These are phyloP conservation scores for Byasa hedistus DNA, from an alignment of 2,888 invertebrate genomes.

Conservation along the genomic window DNA sequence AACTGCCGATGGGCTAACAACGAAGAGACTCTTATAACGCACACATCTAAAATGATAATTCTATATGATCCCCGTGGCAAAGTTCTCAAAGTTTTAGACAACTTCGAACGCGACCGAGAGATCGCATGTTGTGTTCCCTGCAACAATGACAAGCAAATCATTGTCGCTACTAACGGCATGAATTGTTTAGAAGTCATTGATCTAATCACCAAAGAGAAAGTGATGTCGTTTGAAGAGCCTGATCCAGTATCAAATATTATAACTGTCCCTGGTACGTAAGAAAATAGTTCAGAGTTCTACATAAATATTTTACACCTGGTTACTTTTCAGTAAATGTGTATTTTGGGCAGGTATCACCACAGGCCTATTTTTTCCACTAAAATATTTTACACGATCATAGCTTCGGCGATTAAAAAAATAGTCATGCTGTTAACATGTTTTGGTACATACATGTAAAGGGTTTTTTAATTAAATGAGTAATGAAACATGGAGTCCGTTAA, in stretches of 20 bases:
- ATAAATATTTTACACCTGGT: no score
- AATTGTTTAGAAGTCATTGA: slow-evolving; percentile 57
- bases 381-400: no score
- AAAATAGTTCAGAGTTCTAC: neutral
- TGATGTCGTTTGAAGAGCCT: slow-evolving; percentile 56
- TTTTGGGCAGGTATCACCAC: no score
- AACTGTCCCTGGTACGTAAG: slow-evolving; percentile 60
- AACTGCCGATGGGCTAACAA: slow-evolving; percentile 67
- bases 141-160: slow-evolving; percentile 58
- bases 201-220: slow-evolving; percentile 53
- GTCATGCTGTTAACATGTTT: no score
- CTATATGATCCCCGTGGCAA: slow-evolving; percentile 57
- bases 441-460: no score
- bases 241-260: slow-evolving; percentile 58
- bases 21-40: slow-evolving; percentile 59
- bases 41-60: slow-evolving; percentile 61
- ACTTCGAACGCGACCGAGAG: slow-evolving; percentile 53
- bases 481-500: no score
- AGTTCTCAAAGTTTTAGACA: slow-evolving; percentile 50
- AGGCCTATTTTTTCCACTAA: no score
- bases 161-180: slow-evolving; percentile 47
- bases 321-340: no score
- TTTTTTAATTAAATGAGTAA: no score
- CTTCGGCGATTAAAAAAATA: no score
- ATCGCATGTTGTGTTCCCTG: slow-evolving; percentile 60